Conservation (phyloP, 2,113 vertebrate genomes). For the Macrotis lagotis region DNA sequence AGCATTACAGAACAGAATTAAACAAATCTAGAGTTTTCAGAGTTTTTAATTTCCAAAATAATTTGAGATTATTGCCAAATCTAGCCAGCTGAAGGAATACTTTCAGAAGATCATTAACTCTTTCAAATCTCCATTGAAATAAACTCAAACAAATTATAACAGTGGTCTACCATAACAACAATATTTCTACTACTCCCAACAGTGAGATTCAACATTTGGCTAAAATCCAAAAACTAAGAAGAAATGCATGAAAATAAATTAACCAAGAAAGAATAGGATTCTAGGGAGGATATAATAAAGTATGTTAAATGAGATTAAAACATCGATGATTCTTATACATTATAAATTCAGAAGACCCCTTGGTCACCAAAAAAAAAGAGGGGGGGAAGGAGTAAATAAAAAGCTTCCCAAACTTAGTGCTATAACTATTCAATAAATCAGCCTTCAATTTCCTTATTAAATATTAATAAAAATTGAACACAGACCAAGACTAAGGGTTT, state of each 20-base stretch:
- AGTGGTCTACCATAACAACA: background rate
- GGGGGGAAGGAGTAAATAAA: background rate
- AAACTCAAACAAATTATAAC: background rate
- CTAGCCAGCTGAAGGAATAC: background rate
- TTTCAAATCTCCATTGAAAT: background rate
- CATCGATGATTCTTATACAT: background rate
- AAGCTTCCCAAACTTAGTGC: background rate
- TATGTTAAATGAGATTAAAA: background rate
- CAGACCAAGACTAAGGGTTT: background rate
- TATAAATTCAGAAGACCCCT: conserved; percentile 21
- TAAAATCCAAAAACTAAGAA: conserved; percentile 51
- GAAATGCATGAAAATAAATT: conserved; percentile 55
- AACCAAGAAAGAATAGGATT: conserved; percentile 8
- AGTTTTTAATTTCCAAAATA: conserved; percentile 18
- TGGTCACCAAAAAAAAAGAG: background rate
- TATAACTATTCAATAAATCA: background rate
- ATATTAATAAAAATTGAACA: background rate
- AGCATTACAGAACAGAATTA: background rate
- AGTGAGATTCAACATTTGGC: conserved; percentile 11
- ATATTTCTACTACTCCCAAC: background rate
- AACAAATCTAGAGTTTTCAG: background rate
- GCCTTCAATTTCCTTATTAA: background rate
- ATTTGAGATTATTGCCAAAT: background rate
- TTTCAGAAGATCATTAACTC: background rate
- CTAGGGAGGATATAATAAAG: conserved; percentile 1